A percentile compares a stretch with the other conserved stretches of the same genome.
These are phyloP conservation scores for Tetragonisca angustula DNA, from an alignment of 2,888 invertebrate genomes.

Conservation along the genomic window DNA sequence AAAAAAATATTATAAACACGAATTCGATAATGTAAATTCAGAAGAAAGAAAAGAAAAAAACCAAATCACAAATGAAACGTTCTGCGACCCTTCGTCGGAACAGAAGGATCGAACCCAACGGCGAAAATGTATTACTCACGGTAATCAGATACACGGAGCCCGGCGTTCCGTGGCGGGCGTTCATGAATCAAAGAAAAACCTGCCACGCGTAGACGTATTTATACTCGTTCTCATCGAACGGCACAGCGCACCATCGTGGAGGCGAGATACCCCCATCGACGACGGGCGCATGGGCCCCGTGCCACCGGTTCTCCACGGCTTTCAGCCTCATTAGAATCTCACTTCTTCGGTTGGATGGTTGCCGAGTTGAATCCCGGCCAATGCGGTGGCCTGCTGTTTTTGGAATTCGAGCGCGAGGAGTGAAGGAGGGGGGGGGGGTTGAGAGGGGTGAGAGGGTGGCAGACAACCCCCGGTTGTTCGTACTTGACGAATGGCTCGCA, in stretches of 20 bases:
- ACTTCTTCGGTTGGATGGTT: conserved; percentile 66
- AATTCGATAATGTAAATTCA: no score
- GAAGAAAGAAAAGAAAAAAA: no score
- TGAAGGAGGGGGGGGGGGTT: no score
- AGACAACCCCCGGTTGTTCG: conserved; percentile 34
- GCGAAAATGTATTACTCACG: background rate
- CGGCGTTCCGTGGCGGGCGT: background rate
- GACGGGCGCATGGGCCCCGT: background rate
- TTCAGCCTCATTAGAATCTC: conserved; percentile 69
- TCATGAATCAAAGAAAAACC: conserved; percentile 49
- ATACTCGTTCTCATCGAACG: conserved; percentile 24
- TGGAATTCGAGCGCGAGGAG: conserved; percentile 64
- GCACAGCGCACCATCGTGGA: background rate
- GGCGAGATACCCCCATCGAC: conserved; percentile 1
- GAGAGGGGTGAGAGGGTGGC: no score
- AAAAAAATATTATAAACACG: no score
- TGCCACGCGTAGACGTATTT: background rate
- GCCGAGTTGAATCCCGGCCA: conserved; percentile 73
- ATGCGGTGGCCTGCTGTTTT: conserved; percentile 67
- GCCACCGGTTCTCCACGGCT: conserved; percentile 4
- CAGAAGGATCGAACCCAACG: no score
- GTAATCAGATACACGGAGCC: background rate
- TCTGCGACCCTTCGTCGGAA: no score
- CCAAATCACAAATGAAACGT: no score
- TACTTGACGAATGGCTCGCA: conserved; percentile 65